A percentile compares a stretch with the other conserved stretches of the same genome.
phyloP scores from a whole-genome alignment of 2,797 vertebrate species.

The Lepilemur ruficaudatus region DNA sequence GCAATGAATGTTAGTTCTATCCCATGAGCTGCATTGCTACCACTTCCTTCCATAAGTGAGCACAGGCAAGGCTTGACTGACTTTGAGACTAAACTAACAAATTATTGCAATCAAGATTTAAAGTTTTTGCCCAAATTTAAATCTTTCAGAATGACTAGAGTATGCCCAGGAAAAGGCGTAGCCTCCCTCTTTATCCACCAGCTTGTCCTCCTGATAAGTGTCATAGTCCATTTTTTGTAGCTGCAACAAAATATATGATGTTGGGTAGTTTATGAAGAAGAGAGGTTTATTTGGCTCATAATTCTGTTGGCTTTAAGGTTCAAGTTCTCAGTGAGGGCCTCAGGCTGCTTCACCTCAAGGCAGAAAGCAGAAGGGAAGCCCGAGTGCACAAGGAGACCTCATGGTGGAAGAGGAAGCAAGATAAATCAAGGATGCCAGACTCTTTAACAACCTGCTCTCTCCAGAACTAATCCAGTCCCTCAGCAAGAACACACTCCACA shows the following conservation, averaged over 20 bases:
- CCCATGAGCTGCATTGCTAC: not conserved
- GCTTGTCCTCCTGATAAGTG: not conserved
- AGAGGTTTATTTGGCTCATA: not conserved
- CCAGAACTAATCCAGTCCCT: not conserved
- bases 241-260: not conserved
- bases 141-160: not conserved
- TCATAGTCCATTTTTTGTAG: not conserved
- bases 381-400: not conserved
- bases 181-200: not conserved
- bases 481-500: not conserved
- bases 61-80: not conserved
- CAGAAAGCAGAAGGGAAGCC: not conserved
- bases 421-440: not conserved
- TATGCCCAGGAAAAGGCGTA: not conserved
- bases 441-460: not conserved
- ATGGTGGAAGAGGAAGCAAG: not conserved
- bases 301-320: not conserved
- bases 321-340: not conserved
- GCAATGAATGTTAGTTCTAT: fast-evolving
- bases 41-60: not conserved
- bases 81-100: not conserved
- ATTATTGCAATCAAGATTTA: not conserved
- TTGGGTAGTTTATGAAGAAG: not conserved
- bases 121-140: not conserved
- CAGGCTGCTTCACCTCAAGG: not conserved